Conservation (phyloP, 2,888 invertebrate species). For the Petrolisthes manimaculis region DNA sequence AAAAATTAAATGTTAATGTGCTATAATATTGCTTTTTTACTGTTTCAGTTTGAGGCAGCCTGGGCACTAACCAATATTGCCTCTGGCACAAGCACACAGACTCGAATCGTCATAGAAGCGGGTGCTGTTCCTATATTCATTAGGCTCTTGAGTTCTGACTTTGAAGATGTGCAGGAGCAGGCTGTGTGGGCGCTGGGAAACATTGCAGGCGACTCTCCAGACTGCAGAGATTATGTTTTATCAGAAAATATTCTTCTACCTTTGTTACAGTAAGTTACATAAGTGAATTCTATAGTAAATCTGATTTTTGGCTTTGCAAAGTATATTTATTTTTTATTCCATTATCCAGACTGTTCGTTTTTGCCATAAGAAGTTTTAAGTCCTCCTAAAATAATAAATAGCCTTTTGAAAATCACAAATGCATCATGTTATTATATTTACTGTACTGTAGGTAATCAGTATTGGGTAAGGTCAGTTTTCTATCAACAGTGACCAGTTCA, state of each 20-base stretch:
- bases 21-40: too few species aligned
- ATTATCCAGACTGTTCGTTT: not conserved
- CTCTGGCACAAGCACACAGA: constrained; percentile 92
- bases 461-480: too few species aligned
- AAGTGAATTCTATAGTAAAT: not conserved
- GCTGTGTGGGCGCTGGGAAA: constrained; percentile 99
- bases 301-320: not conserved
- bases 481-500: too few species aligned
- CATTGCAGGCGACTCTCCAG: constrained; percentile 78
- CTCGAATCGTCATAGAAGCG: constrained; percentile 84
- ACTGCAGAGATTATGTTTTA: constrained; percentile 89
- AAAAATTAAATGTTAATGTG: too few species aligned
- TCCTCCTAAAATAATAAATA: not conserved
- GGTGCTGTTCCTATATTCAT: constrained; percentile 90
- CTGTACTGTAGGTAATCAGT: too few species aligned
- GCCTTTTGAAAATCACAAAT: too few species aligned
- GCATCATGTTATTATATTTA: too few species aligned
- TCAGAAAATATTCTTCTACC: constrained; percentile 82
- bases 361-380: not conserved
- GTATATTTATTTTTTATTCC: not conserved
- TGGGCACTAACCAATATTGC: constrained; percentile 99
- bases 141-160: constrained; percentile 77
- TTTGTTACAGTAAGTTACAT: constrained; percentile 82
- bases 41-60: constrained; percentile 91
- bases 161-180: constrained; percentile 85